Base-by-base conservation (phyloP, 2,888 invertebrate genomes). In the Doris montereyensis region DNA sequence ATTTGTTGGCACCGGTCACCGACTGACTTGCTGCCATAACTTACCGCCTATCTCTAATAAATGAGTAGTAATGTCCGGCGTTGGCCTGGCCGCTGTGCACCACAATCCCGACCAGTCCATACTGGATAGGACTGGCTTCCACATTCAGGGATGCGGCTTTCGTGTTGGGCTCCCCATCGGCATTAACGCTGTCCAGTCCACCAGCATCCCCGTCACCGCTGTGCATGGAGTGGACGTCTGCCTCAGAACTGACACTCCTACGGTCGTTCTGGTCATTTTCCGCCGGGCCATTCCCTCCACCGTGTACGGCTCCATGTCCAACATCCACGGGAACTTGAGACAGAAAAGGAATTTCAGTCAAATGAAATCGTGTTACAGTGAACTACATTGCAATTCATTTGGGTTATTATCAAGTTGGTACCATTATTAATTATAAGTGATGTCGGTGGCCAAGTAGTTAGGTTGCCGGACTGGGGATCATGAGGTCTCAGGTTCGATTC, bases 1-100 rank as follows among this genome's bases (percentile, higher is more conserved):
- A n/a, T n/a, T n/a, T n/a, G n/a, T n/a, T n/a, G n/a, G n/a, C n/a
- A n/a, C n/a, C n/a, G n/a, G n/a, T n/a, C n/a, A n/a, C n/a, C n/a
- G n/a, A n/a, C n/a, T n/a, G n/a, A n/a, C n/a, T n/a, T n/a, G n/a
- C n/a, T n/a, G n/a, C n/a, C n/a, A n/a, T 1, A 1, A n/a, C 79
- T 65, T 80, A 89, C 90, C 90, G 87, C 76, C 91, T 86, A 70
- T 92, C 92, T 82, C 90, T 91, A 74, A 93, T 92, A 85, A 92
- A 93, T 24, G 93, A 92, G 83, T 93, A 93, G 86, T 93, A 93
- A 85, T 93, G 93, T 2, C 93, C 93, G 76, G 93, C 93, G 86
- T 91, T 92, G 24, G 93, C 93, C 85, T 93, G 92, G 1, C 93
- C 93, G 85, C 92, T 93, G 86, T 93, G 93, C 1, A 93, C 93